Percentiles rank a stretch among this genome's conserved stretches.
These are phyloP conservation scores for Xenentodon cancila DNA, from an alignment of 2,797 vertebrate genomes.

Conservation along the genomic window DNA sequence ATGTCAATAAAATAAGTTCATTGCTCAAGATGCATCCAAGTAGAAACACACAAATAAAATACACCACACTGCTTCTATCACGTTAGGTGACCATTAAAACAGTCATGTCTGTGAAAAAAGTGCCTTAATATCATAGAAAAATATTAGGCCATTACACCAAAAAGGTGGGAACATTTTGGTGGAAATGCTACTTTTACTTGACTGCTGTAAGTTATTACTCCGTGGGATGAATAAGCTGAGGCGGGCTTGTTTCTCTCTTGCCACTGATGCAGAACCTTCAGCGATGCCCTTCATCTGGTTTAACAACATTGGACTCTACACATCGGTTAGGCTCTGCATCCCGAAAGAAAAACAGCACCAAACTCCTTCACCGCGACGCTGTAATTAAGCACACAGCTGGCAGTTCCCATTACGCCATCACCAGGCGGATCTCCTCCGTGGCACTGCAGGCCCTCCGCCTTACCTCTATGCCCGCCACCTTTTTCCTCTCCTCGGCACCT, in stretches of 20 bases:
- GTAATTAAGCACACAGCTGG: slow-evolving; percentile 84
- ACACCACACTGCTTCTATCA: too few species aligned
- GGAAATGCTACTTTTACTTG: not conserved
- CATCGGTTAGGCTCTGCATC: slow-evolving; percentile 71
- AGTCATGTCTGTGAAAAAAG: too few species aligned
- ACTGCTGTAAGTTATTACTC: slow-evolving; percentile 36
- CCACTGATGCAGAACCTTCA: slow-evolving; percentile 57
- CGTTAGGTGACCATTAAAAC: too few species aligned
- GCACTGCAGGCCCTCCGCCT: slow-evolving; percentile 66
- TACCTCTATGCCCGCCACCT: slow-evolving; percentile 49
- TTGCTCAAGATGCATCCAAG: too few species aligned
- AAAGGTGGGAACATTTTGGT: not conserved
- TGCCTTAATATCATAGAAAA: too few species aligned
- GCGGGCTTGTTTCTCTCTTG: slow-evolving; percentile 51
- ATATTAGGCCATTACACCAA: not conserved
- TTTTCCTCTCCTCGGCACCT: slow-evolving; percentile 74
- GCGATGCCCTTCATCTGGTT: slow-evolving; percentile 70
- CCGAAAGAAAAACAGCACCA: slow-evolving; percentile 81
- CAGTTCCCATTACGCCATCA: slow-evolving; percentile 83
- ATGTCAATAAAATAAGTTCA: too few species aligned
- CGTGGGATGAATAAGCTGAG: slow-evolving; percentile 52
- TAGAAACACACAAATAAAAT: too few species aligned
- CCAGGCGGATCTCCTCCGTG: slow-evolving; percentile 67
- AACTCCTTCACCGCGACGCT: slow-evolving; percentile 67
- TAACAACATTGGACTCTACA: slow-evolving; percentile 79